Conservation (phyloP, 2,113 vertebrate genomes). For the Pipra filicauda region DNA sequence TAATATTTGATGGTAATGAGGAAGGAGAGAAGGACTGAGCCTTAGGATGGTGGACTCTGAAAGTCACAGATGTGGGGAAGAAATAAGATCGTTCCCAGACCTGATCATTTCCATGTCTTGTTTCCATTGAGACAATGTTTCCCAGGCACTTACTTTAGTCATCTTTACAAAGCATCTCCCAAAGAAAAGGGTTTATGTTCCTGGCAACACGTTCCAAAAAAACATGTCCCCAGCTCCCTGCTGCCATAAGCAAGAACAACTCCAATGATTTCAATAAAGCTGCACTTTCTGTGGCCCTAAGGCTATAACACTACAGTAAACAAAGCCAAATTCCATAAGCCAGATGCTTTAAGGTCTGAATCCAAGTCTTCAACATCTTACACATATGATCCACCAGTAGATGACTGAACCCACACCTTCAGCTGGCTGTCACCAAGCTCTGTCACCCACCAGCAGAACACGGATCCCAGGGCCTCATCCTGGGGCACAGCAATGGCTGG, state of each 20-base stretch:
- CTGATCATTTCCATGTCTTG: not conserved
- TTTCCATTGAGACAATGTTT: conserved; percentile 6
- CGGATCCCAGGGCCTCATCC: not conserved
- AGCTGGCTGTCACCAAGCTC: not conserved
- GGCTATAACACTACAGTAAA: conserved; percentile 26
- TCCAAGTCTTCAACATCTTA: not conserved
- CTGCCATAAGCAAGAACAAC: conserved; percentile 28
- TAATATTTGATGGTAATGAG: not conserved
- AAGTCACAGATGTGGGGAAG: not conserved
- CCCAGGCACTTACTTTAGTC: not conserved
- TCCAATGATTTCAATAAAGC: conserved; percentile 42
- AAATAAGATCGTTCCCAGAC: not conserved
- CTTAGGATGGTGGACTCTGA: not conserved
- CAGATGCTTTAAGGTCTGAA: conserved; percentile 36
- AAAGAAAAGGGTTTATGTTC: conserved; percentile 36
- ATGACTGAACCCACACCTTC: not conserved
- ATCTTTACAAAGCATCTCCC: not conserved
- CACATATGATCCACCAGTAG: not conserved
- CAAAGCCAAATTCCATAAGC: conserved; percentile 27
- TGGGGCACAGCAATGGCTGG: not conserved
- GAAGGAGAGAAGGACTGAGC: not conserved
- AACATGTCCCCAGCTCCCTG: not conserved
- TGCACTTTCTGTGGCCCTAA: conserved; percentile 36
- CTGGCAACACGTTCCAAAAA: not conserved
- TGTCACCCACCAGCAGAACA: not conserved